Base-by-base conservation (phyloP, 1,140 invertebrate species). In the Atopsyche davidsoni region DNA sequence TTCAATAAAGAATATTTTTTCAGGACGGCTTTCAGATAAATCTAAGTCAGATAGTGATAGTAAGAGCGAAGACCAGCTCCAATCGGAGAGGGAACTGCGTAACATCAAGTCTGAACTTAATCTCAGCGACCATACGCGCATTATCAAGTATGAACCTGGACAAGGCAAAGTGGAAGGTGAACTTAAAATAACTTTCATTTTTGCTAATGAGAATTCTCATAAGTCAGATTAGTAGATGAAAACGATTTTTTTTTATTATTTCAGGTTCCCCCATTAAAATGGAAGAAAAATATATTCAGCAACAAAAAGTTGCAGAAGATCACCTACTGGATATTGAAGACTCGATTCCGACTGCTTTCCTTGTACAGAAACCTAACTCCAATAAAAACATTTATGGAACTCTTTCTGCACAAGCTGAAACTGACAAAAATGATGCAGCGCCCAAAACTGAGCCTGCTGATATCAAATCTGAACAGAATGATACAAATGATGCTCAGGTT, bases 261-360 rank as follows among this genome's bases (percentile, higher is more conserved):
- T 1, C 51, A 72, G 69, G 71, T 24, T 70, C 65, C 10, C 64
- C 69, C 48, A 74, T 74, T 50, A 74, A 74, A 65, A 74, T 73
- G 70, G 70, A 74, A 60, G 72, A 74, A 55, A 74, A 73, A 60
- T 71, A 68, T 57, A 73, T 73, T 2, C 70, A 74, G 40, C 69
- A 71, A 46, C 67, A 73, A 43, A 67, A 62, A 51, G 66, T 69
- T 19, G 67, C 68, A 41, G 67, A 70, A 53, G 64, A 71, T 49
- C 65, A 73, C 36, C 66, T 73, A 63, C 50, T 73, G 11, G 71
- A 75, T 43, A 75, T 75, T 10, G 73, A 75, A 61, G 72, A 75
- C 57, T 75, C 73, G 2, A 75, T 75, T 6, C 73, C 73, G 0
- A 73, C 70, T 0, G 73, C 73, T 0, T 73, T 75, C 44, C 54